Conservation (phyloP, 2,113 vertebrate species). For the Rattus rattus region DNA sequence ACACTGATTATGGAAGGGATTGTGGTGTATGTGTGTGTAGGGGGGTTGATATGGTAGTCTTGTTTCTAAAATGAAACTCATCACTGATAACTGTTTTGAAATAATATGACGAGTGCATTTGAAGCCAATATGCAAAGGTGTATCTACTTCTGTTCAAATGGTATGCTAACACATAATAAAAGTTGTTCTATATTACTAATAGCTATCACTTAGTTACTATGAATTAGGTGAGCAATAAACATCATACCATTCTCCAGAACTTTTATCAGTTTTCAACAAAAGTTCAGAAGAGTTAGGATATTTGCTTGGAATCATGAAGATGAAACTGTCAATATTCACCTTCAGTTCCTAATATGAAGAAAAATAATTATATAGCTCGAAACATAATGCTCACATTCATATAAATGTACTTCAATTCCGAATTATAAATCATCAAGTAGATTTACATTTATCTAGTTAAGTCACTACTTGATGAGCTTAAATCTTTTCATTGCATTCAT, state of each 20-base stretch:
- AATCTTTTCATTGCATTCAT: slow-evolving; percentile 64
- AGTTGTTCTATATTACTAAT: not conserved
- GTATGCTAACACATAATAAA: slow-evolving; percentile 8
- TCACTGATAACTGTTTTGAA: no score
- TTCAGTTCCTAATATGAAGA: slow-evolving; percentile 31
- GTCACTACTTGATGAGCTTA: slow-evolving; percentile 58
- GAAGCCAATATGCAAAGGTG: not conserved
- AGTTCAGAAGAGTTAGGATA: slow-evolving; percentile 34
- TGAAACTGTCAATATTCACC: slow-evolving; percentile 32
- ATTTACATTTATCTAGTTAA: slow-evolving; percentile 72
- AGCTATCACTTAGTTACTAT: not conserved
- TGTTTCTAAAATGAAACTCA: no score
- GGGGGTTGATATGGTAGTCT: no score
- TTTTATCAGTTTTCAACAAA: slow-evolving; percentile 16
- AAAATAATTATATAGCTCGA: slow-evolving; percentile 18
- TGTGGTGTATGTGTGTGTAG: no score
- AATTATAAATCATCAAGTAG: slow-evolving; percentile 13
- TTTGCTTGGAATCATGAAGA: slow-evolving; percentile 45
- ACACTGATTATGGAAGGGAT: no score
- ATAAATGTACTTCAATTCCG: slow-evolving; percentile 50
- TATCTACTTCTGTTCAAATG: slow-evolving; percentile 34
- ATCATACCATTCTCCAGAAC: slow-evolving; percentile 4
- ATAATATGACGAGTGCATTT: no score
- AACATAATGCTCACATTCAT: slow-evolving; percentile 52
- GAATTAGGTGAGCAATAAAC: not conserved